A percentile compares a stretch with the other conserved stretches of the same genome.
These are phyloP conservation scores for Trachelus tabidus DNA, from an alignment of 2,888 invertebrate genomes.

Conservation along the genomic window DNA sequence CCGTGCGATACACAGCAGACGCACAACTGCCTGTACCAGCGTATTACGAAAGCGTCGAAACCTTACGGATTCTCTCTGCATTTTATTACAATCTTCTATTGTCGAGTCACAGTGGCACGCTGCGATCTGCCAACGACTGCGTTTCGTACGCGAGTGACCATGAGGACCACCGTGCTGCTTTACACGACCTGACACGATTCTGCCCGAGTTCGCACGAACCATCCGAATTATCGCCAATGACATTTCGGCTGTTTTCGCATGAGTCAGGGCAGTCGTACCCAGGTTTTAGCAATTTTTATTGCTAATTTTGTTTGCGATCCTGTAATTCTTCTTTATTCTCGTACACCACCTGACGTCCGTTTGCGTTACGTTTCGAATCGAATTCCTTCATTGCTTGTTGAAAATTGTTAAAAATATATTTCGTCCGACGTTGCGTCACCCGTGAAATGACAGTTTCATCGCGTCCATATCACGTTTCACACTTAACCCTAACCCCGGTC, in stretches of 20 bases:
- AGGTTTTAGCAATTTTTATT: not conserved
- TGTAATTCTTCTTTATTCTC: too few relatives aligned
- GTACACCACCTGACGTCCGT: too few relatives aligned
- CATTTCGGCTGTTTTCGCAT: not conserved
- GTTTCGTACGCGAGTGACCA: not conserved
- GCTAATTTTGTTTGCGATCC: not conserved
- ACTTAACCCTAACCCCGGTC: not conserved
- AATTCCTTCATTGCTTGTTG: not conserved
- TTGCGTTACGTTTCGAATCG: not conserved
- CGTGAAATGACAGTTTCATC: not conserved
- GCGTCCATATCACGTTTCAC: not conserved
- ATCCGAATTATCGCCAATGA: not conserved
- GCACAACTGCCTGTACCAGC: not conserved
- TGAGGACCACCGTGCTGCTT: not conserved
- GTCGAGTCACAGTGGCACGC: not conserved
- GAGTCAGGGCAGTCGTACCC: not conserved
- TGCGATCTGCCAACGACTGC: not conserved
- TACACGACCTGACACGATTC: not conserved
- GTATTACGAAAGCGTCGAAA: not conserved
- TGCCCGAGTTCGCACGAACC: not conserved
- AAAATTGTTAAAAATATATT: not conserved
- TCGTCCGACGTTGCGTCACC: not conserved
- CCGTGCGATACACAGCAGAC: not conserved
- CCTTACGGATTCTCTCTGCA: not conserved
- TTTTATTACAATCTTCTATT: not conserved